phyloP scores from a whole-genome alignment of 2,888 invertebrate genomes.

The Apoderus coryli region DNA sequence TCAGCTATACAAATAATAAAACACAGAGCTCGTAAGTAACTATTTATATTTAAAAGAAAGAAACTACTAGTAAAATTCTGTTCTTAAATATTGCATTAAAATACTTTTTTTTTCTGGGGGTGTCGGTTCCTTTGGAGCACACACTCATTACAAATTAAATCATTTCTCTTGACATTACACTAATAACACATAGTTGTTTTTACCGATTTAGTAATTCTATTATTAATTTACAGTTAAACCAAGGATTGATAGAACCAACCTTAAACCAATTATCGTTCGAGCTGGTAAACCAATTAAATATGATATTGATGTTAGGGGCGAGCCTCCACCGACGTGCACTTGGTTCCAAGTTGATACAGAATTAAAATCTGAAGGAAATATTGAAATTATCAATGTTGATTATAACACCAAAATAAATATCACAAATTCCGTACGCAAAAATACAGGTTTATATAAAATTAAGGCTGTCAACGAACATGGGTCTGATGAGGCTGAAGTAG shows the following conservation, averaged over 20 bases:
- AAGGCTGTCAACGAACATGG: constrained; percentile 85
- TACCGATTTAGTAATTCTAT: too few species aligned
- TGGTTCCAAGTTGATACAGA: constrained; percentile 79
- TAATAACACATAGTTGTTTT: too few species aligned
- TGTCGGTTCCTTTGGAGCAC: too few species aligned
- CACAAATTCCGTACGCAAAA: constrained; percentile 61
- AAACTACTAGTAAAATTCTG: too few species aligned
- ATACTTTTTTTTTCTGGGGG: too few species aligned
- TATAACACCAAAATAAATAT: constrained; percentile 81
- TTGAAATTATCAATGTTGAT: constrained; percentile 71
- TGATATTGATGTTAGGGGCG: constrained; percentile 87
- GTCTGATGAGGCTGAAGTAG: constrained; percentile 83
- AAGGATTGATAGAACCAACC: constrained; percentile 87
- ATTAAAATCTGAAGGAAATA: constrained; percentile 52
- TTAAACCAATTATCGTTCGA: constrained; percentile 77
- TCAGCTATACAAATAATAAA: constrained; percentile 80
- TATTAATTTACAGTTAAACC: constrained; percentile 88
- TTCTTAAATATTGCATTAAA: too few species aligned
- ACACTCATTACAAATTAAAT: too few species aligned
- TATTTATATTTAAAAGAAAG: too few species aligned
- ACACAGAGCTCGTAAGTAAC: constrained; percentile 65
- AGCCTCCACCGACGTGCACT: constrained; percentile 84
- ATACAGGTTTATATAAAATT: constrained; percentile 84
- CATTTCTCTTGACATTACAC: too few species aligned
- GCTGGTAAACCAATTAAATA: constrained; percentile 86